Evolutionary conservation across 2,888 invertebrate species (phyloP), one percentile per base, ranked within the genome.

Genomic region (Alviniconcha strummeri): DNA sequence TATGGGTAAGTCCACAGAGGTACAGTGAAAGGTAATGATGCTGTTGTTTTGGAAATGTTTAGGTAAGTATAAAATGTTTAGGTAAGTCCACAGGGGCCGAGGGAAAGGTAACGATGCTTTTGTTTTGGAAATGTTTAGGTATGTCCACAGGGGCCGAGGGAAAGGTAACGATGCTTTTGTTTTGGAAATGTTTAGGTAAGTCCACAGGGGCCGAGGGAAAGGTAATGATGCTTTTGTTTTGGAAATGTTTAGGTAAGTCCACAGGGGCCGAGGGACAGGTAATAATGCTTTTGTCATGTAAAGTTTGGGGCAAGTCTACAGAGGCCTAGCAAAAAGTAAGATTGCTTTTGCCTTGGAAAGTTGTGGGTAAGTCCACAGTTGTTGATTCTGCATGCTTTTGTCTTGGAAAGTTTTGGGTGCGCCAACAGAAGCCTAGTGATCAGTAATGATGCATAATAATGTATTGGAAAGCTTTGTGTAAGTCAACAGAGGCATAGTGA

Each of bases 221-320:
- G 95, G 96, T 96, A 93, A 90, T 60, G 36, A 36, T 36, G 36
- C 36, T 36, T 36, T 36, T 36, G 36, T 36, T 3, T 1, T 36
- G 36, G 0, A 36, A 36, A 36, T 0, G 0, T 36, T 36, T 0
- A 3, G 36, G 36, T 36, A 36, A 36, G 36, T 36, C 36, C 3
- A 36, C 36, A 36, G 36, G 3, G 36, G 36, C n/a, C n/a, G n/a
- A n/a, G n/a, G n/a, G n/a, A n/a, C n/a, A n/a, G n/a, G n/a, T n/a
- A 98, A 98, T 93, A 98, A 98, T 94, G 97, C 98, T 0, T 98
- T 98, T 93, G 98, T 98, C 4, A 98, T 98, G 97, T n/a, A 96
- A 96, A 15, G 98, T 98, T 0, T 98, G 98, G 98, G 98, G 96
- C 36, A 96, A 96, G 90, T 96, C 96, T 87, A 97, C 97, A 88